Evolutionary conservation across 2,888 invertebrate genomes (phyloP), one percentile per base, ranked within the genome.

Genomic region (Diaperis boleti): DNA sequence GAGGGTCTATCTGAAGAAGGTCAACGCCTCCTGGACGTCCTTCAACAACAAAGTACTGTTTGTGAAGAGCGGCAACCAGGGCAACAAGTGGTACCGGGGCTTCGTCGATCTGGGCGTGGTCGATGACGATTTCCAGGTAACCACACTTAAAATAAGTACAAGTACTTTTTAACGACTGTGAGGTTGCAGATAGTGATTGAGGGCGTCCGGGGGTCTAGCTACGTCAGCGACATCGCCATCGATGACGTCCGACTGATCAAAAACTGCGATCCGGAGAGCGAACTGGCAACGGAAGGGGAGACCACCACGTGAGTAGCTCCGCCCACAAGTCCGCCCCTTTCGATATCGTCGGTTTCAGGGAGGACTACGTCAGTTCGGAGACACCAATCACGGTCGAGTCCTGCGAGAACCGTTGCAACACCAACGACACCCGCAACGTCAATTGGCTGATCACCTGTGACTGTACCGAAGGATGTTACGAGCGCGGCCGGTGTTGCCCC

Each of bases 151-250:
- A n/a, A n/a, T n/a, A n/a, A n/a, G n/a, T n/a, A n/a, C n/a, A 3
- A 3, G n/a, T 26, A 3, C 26, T 2, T 35, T 39, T 35, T 49
- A n/a, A n/a, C n/a, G n/a, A n/a, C n/a, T n/a, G n/a, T n/a, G n/a
- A n/a, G n/a, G n/a, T 77, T 83, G 47, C 82, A 94, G 90, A 88
- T 95, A 17, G 82, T 93, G 2, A 86, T 95, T 39, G 92, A 93
- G 76, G 93, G 90, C 0, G 83, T 90, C 0, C 82, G 90, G 20
- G 92, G 92, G 0, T 69, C 72, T 0, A 85, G 85, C 14, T 89
- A 87, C 67, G 85, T 89, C 4, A 91, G 92, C 54, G 93, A 94
- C 75, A 89, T 91, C 26, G 94, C 94, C 0, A 86, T 94, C 8
- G 94, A 95, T 70, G 94, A 95, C 76, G 87, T 94, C 0, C 84